phyloP scores from a whole-genome alignment of 2,888 invertebrate genomes.

The Tubiluchus corallicola region DNA sequence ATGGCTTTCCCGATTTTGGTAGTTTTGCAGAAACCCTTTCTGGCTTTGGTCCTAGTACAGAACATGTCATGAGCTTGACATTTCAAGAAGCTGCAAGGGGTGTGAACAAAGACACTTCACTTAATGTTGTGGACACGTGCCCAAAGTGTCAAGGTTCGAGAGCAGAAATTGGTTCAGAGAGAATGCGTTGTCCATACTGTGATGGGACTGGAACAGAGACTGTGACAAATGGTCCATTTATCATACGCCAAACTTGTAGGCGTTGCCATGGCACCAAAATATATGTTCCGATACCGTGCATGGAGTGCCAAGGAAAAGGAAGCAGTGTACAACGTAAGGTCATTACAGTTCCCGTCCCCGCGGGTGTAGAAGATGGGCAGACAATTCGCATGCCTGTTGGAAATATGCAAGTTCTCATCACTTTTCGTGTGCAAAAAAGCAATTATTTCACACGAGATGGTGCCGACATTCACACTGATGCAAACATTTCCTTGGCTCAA shows the following conservation, averaged over 20 bases:
- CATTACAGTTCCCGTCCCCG: conserved; percentile 83
- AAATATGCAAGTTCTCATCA: conserved; percentile 73
- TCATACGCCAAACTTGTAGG: conserved; percentile 87
- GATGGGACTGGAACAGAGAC: conserved; percentile 79
- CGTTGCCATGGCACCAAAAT: conserved; percentile 69
- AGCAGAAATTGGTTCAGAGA: conserved; percentile 76
- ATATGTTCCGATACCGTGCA: conserved; percentile 73
- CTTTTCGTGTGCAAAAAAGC: conserved; percentile 60
- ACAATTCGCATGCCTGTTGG: conserved; percentile 85
- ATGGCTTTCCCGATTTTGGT: conserved; percentile 38
- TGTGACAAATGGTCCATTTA: conserved; percentile 56
- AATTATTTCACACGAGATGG: conserved; percentile 79
- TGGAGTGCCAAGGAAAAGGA: conserved; percentile 83
- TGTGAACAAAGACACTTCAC: conserved; percentile 70
- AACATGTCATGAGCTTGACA: conserved; percentile 68
- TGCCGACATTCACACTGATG: conserved; percentile 87
- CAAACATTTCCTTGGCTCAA: conserved; percentile 68
- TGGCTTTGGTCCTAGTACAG: conserved; percentile 78
- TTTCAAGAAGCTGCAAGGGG: conserved; percentile 90
- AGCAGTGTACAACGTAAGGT: conserved; percentile 67
- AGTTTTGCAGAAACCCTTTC: conserved; percentile 73
- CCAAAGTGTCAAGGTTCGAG: conserved; percentile 65
- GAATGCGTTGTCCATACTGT: conserved; percentile 71
- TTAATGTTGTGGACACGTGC: conserved; percentile 85
- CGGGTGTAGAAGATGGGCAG: conserved; percentile 83